Base-by-base conservation (phyloP, 2,113 vertebrate genomes). In the Manacus vitellinus region DNA sequence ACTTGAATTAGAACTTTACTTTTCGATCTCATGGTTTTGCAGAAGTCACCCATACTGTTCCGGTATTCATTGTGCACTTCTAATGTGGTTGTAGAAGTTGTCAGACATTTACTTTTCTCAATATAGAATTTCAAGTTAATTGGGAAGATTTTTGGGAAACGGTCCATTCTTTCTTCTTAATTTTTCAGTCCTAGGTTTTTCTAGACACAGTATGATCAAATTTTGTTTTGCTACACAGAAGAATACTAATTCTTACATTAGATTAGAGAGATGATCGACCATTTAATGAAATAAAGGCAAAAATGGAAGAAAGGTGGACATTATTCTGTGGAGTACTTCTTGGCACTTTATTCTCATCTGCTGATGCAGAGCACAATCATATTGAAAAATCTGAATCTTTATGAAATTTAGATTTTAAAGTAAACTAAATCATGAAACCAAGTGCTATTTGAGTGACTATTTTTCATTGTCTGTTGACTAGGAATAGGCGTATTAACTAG, bases 271-370 rank as follows among this genome's bases (percentile, higher is more conserved):
- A 18, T 65, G 35, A 58, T 85, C 1, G 10, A 67, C 14, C 44
- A 35, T 52, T 54, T 88, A 88, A 88, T 82, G 77, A 85, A 95
- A 85, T 67, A 85, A 85, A 92, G n/a, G 35, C 39, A 85, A 35
- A 92, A 90, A 55, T 28, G 56, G 37, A 81, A 87, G 49, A 84
- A 47, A 65, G 89, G 7, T 46, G 67, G 19, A 31, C 22, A 17
- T 90, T 58, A 17, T 67, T 77, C n/a, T 51, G 13, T 61, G 58
- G 39, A 85, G 5, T 25, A n/a, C 19, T 37, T 81, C 89, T 77
- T 61, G 46, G 27, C 16, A 37, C 22, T 77, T 70, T 37, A 44
- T 87, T 94, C 10, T 23, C 33, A 18, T 77, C 37, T 74, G 14
- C 24, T 84, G 59, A 74, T 81, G 37, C 15, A n/a, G 41, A 51